Base-by-base conservation (phyloP, 2,888 invertebrate species). In the Trissonchulus latispiculum region DNA sequence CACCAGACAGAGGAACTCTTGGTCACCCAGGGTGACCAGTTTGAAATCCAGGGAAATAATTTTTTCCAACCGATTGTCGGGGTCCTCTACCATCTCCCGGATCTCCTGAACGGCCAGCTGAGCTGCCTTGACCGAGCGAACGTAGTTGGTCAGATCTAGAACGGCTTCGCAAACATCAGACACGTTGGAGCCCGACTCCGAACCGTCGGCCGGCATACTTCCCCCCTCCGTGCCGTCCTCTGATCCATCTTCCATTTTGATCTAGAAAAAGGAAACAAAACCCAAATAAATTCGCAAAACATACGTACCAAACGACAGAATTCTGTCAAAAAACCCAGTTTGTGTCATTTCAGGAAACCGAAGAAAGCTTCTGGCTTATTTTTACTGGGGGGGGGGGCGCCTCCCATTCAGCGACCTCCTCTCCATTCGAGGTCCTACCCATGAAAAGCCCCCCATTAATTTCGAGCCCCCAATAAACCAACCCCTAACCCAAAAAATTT, bases 11-110 rank as follows among this genome's bases (percentile, higher is more conserved):
- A 95, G 86, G 78, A 91, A 90, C 83, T 94, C 94, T 72, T 92
- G 92, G 0, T 90, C 86, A 32, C 95, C 95, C 75, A 95, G 86
- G 84, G 93, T 94, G 72, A 95, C 91, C 28, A 95, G 93, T 85
- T 95, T 95, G 79, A 93, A 93, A 83, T 95, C 95, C 80, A 95
- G 89, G 0, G 92, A 91, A 31, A 95, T 87, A 8, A 83, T 79
- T n/a, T 79, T 76, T 74, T 18, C 75, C 74, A 73, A 78, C 77
- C 8, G 80, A 70, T 36, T 81, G 80, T 3, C 3, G 2, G 71
- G 71, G 2, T 2, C 28, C 32, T 3, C 2, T 2, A 3, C 8
- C 2, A 31, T 32, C n/a, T 68, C 31, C 23, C n/a, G n/a, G 32
- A 71, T 33, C 2, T 71, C 71, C 3, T 28, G 33, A 2, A 71